Base-by-base conservation (phyloP, 2,797 vertebrate species). In the Sebastolobus altivelis region DNA sequence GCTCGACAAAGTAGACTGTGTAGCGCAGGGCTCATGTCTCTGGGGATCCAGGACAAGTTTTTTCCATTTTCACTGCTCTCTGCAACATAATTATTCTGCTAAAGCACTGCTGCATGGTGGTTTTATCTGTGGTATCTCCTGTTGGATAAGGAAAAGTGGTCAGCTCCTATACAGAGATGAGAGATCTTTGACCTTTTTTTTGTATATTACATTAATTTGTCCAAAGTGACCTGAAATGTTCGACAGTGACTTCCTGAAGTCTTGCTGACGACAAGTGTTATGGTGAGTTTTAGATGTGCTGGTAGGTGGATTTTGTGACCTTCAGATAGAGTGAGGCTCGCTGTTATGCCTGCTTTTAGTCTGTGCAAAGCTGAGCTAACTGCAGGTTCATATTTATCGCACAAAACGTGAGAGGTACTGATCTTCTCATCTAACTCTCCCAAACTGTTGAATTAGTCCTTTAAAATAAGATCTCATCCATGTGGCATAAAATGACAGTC, bases 1-100 rank as follows among this genome's bases (percentile, higher is more conserved):
- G 35, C 52, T 66, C 6, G 13, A 70, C 70, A 82, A 60, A 86
- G 37, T 38, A 27, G 35, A 60, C 43, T n/a, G 29, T 54, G 3
- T 2, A 60, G 46, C 1, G 1, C 29, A 7, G 22, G 29, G 72
- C 46, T 75, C 54, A 1, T 8, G 4, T 76, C 82, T 85, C 60
- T n/a, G 7, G 52, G 70, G 67, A 75, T 59, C 40, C 25, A 11
- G 29, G 65, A 61, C 11, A 65, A 5, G 29, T 13, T 76, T 72
- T 62, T 69, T 27, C 29, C 6, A 25, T 67, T 73, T 73, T 16
- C 60, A n/a, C 12, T 49, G 8, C 55, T 54, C 46, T 70, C 75
- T 58, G 37, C 35, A 35, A 7, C n/a, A 46, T 63, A 16, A 10
- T 18, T 58, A 22, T 25, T 75, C 33, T 65, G 65, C 46, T 29